These are phyloP conservation scores for Lepidothrix coronata DNA, from an alignment of 2,113 vertebrate genomes.

Conservation along the genomic window DNA sequence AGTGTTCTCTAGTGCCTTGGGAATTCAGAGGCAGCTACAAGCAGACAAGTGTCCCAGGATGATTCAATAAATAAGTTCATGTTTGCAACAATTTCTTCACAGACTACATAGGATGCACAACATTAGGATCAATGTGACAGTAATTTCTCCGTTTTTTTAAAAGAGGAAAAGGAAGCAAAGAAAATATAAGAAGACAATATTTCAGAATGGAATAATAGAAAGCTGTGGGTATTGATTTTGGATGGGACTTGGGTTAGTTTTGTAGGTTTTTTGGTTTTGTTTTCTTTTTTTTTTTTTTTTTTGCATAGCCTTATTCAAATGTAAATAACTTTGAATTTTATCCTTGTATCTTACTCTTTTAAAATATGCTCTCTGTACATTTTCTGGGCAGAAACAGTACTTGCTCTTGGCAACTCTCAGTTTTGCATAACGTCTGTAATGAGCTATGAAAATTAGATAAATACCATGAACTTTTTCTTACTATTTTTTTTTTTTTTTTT, in stretches of 20 bases:
- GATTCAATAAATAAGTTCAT: background rate
- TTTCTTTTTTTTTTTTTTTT: background rate
- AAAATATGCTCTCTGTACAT: slow-evolving; percentile 48
- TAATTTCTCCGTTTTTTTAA: background rate
- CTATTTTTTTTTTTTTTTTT: slow-evolving; percentile 47
- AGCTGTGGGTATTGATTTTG: background rate
- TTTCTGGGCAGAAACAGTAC: slow-evolving; percentile 48
- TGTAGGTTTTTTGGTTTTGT: background rate
- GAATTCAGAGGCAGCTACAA: background rate
- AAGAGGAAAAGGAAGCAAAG: background rate
- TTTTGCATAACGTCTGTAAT: slow-evolving; percentile 47
- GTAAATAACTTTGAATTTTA: slow-evolving; percentile 54
- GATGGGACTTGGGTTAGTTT: background rate
- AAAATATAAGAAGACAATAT: background rate
- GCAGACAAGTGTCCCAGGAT: background rate
- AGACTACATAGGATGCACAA: background rate
- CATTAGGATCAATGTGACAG: background rate
- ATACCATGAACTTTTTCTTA: slow-evolving; percentile 59
- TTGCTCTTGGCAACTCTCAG: slow-evolving; percentile 24
- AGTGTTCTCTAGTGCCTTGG: background rate
- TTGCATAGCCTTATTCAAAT: slow-evolving; percentile 40
- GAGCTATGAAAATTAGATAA: slow-evolving; percentile 65
- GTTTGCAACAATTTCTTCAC: background rate
- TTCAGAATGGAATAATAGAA: background rate
- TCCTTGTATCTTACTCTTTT: slow-evolving; percentile 5